Evolutionary conservation across 2,113 vertebrate genomes (phyloP).

Genomic region (Gambusia affinis): DNA sequence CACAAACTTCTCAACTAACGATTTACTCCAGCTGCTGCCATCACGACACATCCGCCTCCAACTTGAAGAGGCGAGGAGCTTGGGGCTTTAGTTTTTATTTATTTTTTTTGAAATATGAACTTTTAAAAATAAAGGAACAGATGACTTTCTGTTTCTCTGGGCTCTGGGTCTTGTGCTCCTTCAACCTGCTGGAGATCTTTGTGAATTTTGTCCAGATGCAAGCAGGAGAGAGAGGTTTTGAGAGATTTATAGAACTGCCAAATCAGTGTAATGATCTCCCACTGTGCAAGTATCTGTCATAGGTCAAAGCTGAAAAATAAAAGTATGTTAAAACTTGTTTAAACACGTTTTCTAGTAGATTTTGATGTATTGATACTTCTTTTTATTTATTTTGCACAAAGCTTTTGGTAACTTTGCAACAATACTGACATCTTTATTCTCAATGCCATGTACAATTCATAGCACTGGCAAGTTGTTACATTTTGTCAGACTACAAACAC

Average conservation of each 20-base stretch:
- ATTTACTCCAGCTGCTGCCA: conserved; percentile 55
- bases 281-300: neutral
- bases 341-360: neutral
- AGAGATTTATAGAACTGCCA: conserved; percentile 3
- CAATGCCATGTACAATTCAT: too few species aligned
- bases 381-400: neutral
- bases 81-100: conserved; percentile 32
- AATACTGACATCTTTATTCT: too few species aligned
- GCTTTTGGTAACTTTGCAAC: too few species aligned
- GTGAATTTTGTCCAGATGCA: neutral
- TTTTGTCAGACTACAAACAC: too few species aligned
- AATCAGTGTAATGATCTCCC: neutral
- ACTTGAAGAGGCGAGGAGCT: conserved; percentile 41
- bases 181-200: conserved; percentile 24
- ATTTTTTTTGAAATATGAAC: conserved; percentile 50
- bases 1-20: conserved; percentile 45
- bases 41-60: conserved; percentile 46
- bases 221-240: conserved; percentile 1
- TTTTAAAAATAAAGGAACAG: neutral
- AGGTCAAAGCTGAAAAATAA: neutral
- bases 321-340: neutral
- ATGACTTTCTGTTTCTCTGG: conserved; percentile 42
- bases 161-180: conserved; percentile 37
- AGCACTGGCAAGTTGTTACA: too few species aligned
- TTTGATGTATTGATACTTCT: neutral